Base-by-base conservation (phyloP, 2,113 vertebrate genomes). In the Rhabdomys dilectus region DNA sequence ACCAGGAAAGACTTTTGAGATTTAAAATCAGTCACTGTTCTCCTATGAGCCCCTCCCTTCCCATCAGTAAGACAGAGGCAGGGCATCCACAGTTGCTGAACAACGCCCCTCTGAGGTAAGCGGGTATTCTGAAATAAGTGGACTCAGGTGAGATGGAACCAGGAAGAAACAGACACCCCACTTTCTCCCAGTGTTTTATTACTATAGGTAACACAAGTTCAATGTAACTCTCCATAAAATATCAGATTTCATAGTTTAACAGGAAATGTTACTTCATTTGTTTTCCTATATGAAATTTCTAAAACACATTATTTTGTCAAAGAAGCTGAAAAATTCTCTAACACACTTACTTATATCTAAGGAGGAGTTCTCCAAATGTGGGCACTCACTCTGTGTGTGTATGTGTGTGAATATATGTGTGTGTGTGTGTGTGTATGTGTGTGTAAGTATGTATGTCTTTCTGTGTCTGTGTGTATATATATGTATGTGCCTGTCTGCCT, bases 391-490 rank as follows among this genome's bases (percentile, higher is more conserved):
- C 31, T 34, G 6, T 3, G 0, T 48, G 0, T 58, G 17, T 19
- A 7, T 56, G 26, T 56, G 9, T 42, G 53, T 88, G 22, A 39
- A 19, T 72, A 7, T 36, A 19, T 58, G 7, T 26, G 24, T 42
- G 29, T 64, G 8, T 22, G 1, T 75, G 7, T 75, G 9, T 72
- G 1, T 72, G 22, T 60, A 19, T 60, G 22, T 60, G 34, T 60
- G 29, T n/a, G 8, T 22, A 22, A 26, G 8, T 62, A 9, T 62
- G 29, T 13, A 26, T 68, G 31, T 82, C 17, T 34, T 13, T 3
- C 0, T 48, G 0, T 48, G 4, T 39, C 8, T 29, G 4, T 31
- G 16, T 45, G 29, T 45, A 4, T n/a, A 2, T 77, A 1, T 48
- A 12, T 36, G 8, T 51, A 1, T 66, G 39, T 68, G 8, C 7